A percentile compares a stretch with the other conserved stretches of the same genome.
Evolutionary conservation across 2,797 vertebrate species (phyloP).

Genomic region (Momotus momota): DNA sequence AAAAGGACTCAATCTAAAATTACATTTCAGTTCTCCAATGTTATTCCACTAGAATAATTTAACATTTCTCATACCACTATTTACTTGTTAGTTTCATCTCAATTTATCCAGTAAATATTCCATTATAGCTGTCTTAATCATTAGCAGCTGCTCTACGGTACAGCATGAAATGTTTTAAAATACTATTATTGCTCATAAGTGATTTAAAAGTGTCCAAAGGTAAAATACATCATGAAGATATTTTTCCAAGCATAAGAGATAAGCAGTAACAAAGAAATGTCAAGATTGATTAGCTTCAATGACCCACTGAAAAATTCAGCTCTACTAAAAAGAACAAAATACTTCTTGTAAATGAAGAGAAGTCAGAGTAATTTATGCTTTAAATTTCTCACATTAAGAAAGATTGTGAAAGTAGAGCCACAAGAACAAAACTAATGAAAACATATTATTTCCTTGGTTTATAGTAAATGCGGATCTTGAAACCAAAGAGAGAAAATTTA

Average conservation of each 20-base stretch:
- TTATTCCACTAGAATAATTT: neutral
- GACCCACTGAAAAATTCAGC: constrained; percentile 16
- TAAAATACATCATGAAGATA: constrained; percentile 45
- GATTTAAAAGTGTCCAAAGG: neutral
- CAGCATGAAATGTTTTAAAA: neutral
- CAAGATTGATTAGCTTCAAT: constrained; percentile 9
- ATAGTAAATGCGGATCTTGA: neutral
- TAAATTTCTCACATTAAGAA: neutral
- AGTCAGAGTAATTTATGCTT: constrained; percentile 23
- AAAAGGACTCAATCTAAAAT: neutral
- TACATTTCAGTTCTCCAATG: neutral
- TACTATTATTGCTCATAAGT: neutral
- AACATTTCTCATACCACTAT: neutral
- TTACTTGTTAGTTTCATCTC: neutral
- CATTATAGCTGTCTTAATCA: neutral
- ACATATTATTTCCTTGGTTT: neutral
- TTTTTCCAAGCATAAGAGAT: neutral
- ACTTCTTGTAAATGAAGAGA: neutral
- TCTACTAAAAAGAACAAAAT: neutral
- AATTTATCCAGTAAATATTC: neutral
- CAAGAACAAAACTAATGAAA: constrained; percentile 16
- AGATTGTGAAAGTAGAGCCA: neutral
- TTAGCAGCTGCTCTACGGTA: neutral
- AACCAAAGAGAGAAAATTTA: constrained; percentile 17
- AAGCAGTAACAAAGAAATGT: neutral